Evolutionary conservation across 1,140 invertebrate species (phyloP).

Genomic region (Lepidostoma basale): DNA sequence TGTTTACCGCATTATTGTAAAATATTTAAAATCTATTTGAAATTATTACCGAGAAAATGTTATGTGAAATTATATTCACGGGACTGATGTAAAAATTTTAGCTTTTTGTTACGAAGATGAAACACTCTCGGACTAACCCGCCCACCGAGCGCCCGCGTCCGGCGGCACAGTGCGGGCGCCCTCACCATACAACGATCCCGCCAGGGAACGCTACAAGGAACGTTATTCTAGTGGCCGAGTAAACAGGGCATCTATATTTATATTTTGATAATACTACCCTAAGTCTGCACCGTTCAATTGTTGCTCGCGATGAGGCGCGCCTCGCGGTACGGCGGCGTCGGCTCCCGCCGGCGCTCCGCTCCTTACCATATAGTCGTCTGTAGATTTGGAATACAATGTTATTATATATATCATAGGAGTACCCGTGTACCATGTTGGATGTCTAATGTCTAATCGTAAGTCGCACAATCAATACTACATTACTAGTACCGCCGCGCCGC

Average conservation of each 20-base stretch:
- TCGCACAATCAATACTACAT: slow-evolving; percentile 42
- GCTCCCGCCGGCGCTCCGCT: background rate
- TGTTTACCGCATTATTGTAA: slow-evolving; percentile 41
- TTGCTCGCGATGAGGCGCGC: slow-evolving; percentile 32
- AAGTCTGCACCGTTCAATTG: slow-evolving; percentile 41
- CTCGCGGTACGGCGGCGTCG: background rate
- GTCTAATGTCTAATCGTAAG: slow-evolving; percentile 35
- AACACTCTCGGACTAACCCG: slow-evolving; percentile 21
- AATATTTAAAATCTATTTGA: slow-evolving; percentile 43
- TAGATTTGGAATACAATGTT: slow-evolving; percentile 46
- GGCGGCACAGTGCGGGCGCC: background rate
- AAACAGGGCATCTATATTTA: slow-evolving; percentile 45
- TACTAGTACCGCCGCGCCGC: too few relatives aligned
- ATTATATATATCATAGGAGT: slow-evolving; percentile 38
- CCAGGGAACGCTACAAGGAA: slow-evolving; percentile 39
- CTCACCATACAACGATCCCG: slow-evolving; percentile 39
- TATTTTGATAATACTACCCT: slow-evolving; percentile 38
- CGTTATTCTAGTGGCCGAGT: slow-evolving; percentile 19
- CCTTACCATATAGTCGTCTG: slow-evolving; percentile 43
- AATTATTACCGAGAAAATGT: slow-evolving; percentile 45
- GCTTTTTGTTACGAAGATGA: slow-evolving; percentile 43
- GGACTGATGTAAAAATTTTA: slow-evolving; percentile 47
- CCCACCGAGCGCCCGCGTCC: background rate
- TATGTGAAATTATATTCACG: slow-evolving; percentile 46
- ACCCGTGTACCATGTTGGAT: slow-evolving; percentile 19